A percentile compares a stretch with the other conserved stretches of the same genome.
Conservation (phyloP, 2,113 vertebrate species). For the Platichthys flesus region DNA sequence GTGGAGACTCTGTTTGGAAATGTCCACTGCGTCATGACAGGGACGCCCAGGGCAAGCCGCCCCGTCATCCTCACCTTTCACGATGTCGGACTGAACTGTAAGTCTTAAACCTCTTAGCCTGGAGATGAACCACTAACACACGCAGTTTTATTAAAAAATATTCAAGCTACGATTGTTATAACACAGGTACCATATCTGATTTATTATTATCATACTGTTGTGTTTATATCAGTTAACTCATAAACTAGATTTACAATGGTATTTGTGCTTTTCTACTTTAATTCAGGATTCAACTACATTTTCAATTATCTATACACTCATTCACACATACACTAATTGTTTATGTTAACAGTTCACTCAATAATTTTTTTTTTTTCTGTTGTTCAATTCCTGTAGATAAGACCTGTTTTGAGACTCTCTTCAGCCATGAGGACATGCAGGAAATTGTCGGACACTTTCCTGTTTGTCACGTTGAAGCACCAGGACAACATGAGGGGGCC, state of each 20-base stretch:
- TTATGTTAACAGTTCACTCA: too few species aligned
- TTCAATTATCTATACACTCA: too few species aligned
- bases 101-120: conserved; percentile 61
- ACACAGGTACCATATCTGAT: too few species aligned
- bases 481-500: conserved; percentile 93
- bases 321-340: too few species aligned
- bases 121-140: too few species aligned
- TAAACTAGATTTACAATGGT: too few species aligned
- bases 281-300: too few species aligned
- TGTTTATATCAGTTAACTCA: too few species aligned
- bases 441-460: conserved; percentile 93
- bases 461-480: conserved; percentile 93
- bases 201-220: too few species aligned
- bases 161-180: too few species aligned
- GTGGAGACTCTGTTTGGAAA: conserved; percentile 91
- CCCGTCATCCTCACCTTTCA: conserved; percentile 94
- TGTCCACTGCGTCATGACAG: conserved; percentile 89
- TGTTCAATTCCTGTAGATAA: conserved; percentile 83
- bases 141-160: too few species aligned
- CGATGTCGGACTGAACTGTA: conserved; percentile 94
- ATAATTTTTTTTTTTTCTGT: background rate
- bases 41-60: conserved; percentile 83
- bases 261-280: too few species aligned
- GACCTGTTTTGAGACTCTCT: conserved; percentile 91
- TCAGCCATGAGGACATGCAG: conserved; percentile 93